Conservation (phyloP, 2,888 invertebrate genomes). For the Labia minor region DNA sequence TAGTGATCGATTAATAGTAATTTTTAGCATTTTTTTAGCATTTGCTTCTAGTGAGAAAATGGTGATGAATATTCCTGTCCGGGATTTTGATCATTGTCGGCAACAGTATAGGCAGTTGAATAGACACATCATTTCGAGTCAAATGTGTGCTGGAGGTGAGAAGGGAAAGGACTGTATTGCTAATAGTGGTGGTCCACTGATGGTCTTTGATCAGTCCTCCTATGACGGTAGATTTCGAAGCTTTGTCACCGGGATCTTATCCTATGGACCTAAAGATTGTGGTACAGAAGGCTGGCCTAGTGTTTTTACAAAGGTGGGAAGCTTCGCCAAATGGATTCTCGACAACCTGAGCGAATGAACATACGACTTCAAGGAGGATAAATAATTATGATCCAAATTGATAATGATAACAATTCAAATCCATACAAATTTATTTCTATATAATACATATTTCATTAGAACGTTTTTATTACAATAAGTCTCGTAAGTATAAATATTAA, state of each 20-base stretch:
- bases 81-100: background rate
- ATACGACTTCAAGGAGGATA: too few relatives aligned
- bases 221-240: constrained; percentile 33
- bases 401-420: too few relatives aligned
- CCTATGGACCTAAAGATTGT: constrained; percentile 53
- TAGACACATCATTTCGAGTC: constrained; percentile 40
- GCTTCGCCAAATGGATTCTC: constrained; percentile 53
- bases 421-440: too few relatives aligned
- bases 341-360: constrained; percentile 28
- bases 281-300: constrained; percentile 56
- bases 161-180: constrained; percentile 59
- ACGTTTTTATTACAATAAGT: too few relatives aligned
- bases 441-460: too few relatives aligned
- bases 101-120: constrained; percentile 17
- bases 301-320: constrained; percentile 52
- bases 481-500: too few relatives aligned
- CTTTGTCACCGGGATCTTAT: constrained; percentile 49
- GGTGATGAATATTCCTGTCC: background rate
- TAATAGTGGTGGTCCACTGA: constrained; percentile 68
- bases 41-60: background rate
- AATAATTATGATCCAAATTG: too few relatives aligned
- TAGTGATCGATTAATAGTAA: too few relatives aligned
- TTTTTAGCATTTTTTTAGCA: too few relatives aligned
- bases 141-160: constrained; percentile 61
- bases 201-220: too few relatives aligned